Percentiles rank a stretch among this genome's conserved stretches.
These are phyloP conservation scores for Lophotriccus pileatus DNA, from an alignment of 2,797 vertebrate species.

Conservation along the genomic window DNA sequence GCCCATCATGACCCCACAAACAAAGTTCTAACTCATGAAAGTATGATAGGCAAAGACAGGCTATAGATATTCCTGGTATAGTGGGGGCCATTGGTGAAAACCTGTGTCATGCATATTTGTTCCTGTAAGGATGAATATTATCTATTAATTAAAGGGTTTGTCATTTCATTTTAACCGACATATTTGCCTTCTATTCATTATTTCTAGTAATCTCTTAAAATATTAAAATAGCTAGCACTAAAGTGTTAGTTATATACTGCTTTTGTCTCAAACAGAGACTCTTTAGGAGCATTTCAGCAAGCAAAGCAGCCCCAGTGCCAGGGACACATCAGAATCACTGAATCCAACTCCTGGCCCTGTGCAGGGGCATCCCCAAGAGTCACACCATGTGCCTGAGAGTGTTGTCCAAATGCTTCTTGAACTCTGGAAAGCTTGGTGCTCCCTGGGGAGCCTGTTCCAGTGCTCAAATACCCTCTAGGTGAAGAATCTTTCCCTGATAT, in stretches of 20 bases:
- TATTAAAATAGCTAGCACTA: background rate
- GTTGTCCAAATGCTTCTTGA: background rate
- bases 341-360: background rate
- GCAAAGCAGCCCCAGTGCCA: background rate
- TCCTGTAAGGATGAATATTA: background rate
- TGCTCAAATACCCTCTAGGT: background rate
- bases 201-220: background rate
- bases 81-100: background rate
- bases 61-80: background rate
- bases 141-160: background rate
- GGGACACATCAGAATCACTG: background rate
- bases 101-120: background rate
- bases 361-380: background rate
- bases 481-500: background rate
- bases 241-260: background rate
- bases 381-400: background rate
- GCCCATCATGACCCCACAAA: background rate
- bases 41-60: background rate
- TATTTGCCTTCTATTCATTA: background rate
- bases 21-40: background rate
- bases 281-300: fast-evolving
- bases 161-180: background rate
- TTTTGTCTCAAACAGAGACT: background rate
- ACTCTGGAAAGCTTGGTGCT: background rate
- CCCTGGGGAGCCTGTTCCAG: background rate